phyloP scores from a whole-genome alignment of 2,888 invertebrate genomes.

The Ctena decussata region DNA sequence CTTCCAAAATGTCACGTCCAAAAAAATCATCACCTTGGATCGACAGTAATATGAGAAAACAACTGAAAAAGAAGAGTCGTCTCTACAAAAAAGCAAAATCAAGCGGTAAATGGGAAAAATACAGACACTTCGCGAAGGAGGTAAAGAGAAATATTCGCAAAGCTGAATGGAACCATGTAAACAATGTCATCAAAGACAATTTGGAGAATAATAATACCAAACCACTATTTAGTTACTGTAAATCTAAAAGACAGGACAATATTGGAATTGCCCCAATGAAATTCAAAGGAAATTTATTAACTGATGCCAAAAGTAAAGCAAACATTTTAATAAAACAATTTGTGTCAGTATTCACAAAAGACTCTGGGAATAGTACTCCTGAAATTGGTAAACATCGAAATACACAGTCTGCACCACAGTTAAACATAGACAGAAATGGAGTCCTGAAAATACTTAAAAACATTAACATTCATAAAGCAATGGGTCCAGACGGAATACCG shows the following conservation, averaged over 20 bases:
- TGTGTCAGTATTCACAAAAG: constrained; percentile 35
- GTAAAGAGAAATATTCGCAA: constrained; percentile 26
- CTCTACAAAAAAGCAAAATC: constrained; percentile 46
- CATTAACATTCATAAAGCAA: background rate
- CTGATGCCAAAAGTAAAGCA: constrained; percentile 32
- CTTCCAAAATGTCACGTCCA: constrained; percentile 21
- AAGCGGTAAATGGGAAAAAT: constrained; percentile 23
- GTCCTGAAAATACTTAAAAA: constrained; percentile 1
- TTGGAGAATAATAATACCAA: constrained; percentile 34
- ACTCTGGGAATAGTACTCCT: background rate
- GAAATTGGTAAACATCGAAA: background rate
- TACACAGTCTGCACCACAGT: no score
- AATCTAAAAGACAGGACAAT: constrained; percentile 35
- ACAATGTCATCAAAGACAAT: constrained; percentile 34
- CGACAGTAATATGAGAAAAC: constrained; percentile 22
- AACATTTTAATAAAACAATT: constrained; percentile 36
- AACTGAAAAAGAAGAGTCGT: constrained; percentile 27
- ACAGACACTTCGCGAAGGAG: constrained; percentile 22
- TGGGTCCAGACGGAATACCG: constrained; percentile 3
- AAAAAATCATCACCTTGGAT: constrained; percentile 11
- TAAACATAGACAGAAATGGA: background rate
- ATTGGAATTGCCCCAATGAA: constrained; percentile 30
- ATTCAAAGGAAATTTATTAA: constrained; percentile 26
- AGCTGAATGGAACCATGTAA: constrained; percentile 51
- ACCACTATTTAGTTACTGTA: constrained; percentile 35